Evolutionary conservation across 2,888 invertebrate species (phyloP), one percentile per base, ranked within the genome.

Genomic region (Linnaemya tessellans): DNA sequence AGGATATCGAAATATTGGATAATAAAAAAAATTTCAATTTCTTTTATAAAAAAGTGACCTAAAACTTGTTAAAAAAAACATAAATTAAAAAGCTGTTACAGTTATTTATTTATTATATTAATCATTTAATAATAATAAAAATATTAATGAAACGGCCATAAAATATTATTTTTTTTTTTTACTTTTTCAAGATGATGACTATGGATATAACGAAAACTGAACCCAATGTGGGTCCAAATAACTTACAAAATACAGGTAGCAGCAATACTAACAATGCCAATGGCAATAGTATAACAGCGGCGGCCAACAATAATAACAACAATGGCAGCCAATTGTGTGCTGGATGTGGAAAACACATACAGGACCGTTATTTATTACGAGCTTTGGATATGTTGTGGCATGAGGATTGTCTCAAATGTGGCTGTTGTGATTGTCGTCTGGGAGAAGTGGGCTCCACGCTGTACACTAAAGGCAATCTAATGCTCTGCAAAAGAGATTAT

Each of bases 391-490:
- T 97, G 93, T 96, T 96, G 91, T 99, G 99, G 98, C 99, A 99
- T 93, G 99, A 99, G 93, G 98, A 99, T 93, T 99, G 99, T 92
- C 95, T 99, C 85, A 99, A 98, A 93, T 98, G 98, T 92, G 97
- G 98, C 89, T 98, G 98, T 93, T 99, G 99, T 93, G 98, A 98
- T 93, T 98, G 98, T 92, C 95, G 98, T 75, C 95, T 99, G 81
- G 99, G 98, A 22, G 98, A 99, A 93, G 98, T 98, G 67, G 99
- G 99, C 25, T 97, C 97, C 87, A 98, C 98, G 49, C 95, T 99
- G 73, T 99, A 98, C 93, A 97, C 98, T 70, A 97, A 98, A 92
- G 98, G 98, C 87, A 98, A 98, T 93, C 95, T 98, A 88, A 97
- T 98, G 91, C 95, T 99, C 82, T 99, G 98, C 95, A 97, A 98